Base-by-base conservation (phyloP, 1,140 invertebrate species). In the Aphis craccivora region DNA sequence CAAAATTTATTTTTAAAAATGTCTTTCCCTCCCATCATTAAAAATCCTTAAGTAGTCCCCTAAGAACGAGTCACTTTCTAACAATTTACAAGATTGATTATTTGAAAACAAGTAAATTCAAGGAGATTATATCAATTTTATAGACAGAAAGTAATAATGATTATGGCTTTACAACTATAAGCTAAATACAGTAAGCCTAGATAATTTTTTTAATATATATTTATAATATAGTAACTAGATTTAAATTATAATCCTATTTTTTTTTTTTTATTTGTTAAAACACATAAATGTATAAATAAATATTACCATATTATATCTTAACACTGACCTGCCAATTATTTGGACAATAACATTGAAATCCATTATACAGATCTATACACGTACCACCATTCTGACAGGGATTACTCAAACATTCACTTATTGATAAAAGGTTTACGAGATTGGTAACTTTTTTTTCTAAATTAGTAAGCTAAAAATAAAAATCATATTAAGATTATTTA, bases 381-480 rank as follows among this genome's bases (percentile, higher is more conserved):
- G 96, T 97, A 3, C 97, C 98, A 20, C 98, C 98, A 95, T 99
- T 97, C 94, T 96, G 95, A 95, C 98, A 99, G 2, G 98, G 98
- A 95, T 97, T 97, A 94, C 96, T 97, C 67, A 95, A 94, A 94
- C 97, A 98, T 93, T 97, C 96, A 94, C 98, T 96, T 90, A 91
- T 90, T 53, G 84, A 94, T 83, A 92, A 83, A 37, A 92, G 76
- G 25, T 83, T 92, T 92, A 91, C 94, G 60, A 94, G 94, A 94
- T 76, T 84, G 81, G 87, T 22, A 8, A 94, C 67, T 87, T 91
- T 89, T 30, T 20, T 93, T 53, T 93, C 88, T 88, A 92, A 92
- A 92, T 83, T 53, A 2, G 45, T 81, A 23, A 92, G 51, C 91
- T 92, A 48, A 76, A n/a, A 60, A 43, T 67, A 45, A 51, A 76